These are phyloP conservation scores for Nothoprocta perdicaria DNA, from an alignment of 2,113 vertebrate species.

Conservation along the genomic window DNA sequence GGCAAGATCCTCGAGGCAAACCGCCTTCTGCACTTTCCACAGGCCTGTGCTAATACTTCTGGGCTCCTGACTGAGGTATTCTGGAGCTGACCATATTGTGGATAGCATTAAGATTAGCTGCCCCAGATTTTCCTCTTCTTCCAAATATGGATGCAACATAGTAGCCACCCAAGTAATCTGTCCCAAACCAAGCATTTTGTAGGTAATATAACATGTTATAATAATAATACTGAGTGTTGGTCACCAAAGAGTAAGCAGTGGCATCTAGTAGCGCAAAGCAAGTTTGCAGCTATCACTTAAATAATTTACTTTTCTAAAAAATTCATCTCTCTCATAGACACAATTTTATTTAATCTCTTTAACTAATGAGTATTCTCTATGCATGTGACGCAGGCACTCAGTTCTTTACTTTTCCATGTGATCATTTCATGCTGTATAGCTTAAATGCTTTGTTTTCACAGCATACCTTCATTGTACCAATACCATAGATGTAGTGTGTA, in stretches of 20 bases:
- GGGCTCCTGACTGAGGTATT: neutral
- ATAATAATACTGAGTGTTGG: neutral
- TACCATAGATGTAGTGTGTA: neutral
- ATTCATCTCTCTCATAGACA: neutral
- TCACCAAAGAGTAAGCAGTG: neutral
- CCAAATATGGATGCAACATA: neutral
- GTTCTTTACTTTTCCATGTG: neutral
- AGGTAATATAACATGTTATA: neutral
- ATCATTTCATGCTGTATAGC: neutral
- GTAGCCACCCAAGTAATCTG: neutral
- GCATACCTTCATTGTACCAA: neutral
- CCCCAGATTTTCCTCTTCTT: neutral
- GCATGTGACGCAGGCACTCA: neutral
- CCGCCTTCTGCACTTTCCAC: neutral
- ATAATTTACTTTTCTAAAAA: neutral
- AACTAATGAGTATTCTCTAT: neutral
- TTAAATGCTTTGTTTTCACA: neutral
- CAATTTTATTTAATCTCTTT: neutral
- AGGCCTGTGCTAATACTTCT: neutral
- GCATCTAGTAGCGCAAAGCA: neutral
- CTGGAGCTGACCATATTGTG: neutral
- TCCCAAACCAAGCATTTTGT: neutral
- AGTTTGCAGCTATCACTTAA: neutral
- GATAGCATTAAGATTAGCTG: neutral
- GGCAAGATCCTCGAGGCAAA: neutral